Evolutionary conservation across 2,113 vertebrate genomes (phyloP).

Genomic region (Corythaixoides concolor): DNA sequence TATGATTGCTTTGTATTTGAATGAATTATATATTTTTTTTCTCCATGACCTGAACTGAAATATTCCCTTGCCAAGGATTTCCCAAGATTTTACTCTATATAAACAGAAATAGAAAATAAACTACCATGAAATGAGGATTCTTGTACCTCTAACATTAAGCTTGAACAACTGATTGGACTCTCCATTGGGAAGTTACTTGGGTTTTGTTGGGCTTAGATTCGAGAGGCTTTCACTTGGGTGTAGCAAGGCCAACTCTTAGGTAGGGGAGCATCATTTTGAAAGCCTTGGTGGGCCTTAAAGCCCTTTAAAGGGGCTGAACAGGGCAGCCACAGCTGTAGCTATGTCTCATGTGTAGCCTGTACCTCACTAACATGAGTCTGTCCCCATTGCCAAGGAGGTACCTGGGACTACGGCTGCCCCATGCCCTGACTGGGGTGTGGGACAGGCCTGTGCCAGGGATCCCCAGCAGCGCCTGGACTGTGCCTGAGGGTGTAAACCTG

Average conservation of each 20-base stretch:
- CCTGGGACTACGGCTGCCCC: accelerated
- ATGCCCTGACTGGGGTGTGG: background rate
- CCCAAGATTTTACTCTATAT: background rate
- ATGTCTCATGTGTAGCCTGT: no score
- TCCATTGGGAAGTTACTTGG: background rate
- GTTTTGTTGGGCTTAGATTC: background rate
- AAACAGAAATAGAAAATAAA: background rate
- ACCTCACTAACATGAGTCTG: background rate
- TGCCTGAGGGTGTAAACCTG: background rate
- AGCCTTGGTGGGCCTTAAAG: background rate
- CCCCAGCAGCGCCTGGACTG: accelerated
- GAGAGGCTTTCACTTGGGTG: background rate
- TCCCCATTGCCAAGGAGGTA: background rate
- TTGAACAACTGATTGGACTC: background rate
- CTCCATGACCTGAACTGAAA: background rate
- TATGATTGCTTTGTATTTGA: background rate
- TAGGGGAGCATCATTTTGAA: background rate
- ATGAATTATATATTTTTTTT: background rate
- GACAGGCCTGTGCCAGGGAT: background rate
- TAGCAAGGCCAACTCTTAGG: background rate
- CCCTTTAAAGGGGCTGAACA: accelerated
- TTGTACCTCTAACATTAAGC: background rate
- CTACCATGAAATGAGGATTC: background rate
- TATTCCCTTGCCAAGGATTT: background rate
- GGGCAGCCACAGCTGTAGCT: no score